phyloP scores from a whole-genome alignment of 2,888 invertebrate genomes.

The Sialis fuliginosa region DNA sequence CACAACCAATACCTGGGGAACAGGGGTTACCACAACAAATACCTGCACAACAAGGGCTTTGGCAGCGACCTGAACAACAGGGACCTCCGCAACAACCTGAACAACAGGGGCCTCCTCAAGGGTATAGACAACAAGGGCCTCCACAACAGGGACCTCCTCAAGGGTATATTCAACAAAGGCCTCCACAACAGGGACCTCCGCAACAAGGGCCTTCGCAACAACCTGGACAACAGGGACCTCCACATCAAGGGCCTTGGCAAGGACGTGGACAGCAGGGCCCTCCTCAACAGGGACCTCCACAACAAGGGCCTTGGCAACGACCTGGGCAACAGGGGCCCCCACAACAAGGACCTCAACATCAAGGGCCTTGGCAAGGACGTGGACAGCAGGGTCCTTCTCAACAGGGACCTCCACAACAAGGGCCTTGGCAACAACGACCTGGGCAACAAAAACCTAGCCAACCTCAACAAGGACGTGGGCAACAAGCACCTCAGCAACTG shows the following conservation, averaged over 20 bases:
- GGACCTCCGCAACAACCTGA: conserved; percentile 1
- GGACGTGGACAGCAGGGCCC: too few species aligned
- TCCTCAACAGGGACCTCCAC: not conserved
- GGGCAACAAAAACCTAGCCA: not conserved
- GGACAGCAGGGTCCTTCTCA: too few species aligned
- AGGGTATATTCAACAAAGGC: not conserved
- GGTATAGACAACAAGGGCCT: conserved; percentile 7
- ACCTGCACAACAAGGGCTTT: not conserved
- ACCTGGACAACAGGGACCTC: not conserved
- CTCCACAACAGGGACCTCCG: not conserved
- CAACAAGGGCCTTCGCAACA: conserved; percentile 5
- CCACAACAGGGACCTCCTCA: conserved; percentile 1
- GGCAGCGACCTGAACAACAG: not conserved
- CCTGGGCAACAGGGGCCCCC: not conserved
- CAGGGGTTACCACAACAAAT: not conserved
- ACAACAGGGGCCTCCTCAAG: not conserved
- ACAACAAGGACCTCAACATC: conserved; percentile 2
- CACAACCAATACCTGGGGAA: not conserved
- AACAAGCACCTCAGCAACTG: too few species aligned
- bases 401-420: conserved; percentile 3
- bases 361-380: conserved; percentile 1
- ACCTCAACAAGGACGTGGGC: too few species aligned
- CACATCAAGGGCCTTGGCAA: conserved; percentile 2
- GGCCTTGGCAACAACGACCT: conserved; percentile 5
- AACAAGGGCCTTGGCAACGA: conserved; percentile 7